A percentile compares a stretch with the other conserved stretches of the same genome.
Evolutionary conservation across 2,113 vertebrate species (phyloP).

Genomic region (Ardeotis arabs): DNA sequence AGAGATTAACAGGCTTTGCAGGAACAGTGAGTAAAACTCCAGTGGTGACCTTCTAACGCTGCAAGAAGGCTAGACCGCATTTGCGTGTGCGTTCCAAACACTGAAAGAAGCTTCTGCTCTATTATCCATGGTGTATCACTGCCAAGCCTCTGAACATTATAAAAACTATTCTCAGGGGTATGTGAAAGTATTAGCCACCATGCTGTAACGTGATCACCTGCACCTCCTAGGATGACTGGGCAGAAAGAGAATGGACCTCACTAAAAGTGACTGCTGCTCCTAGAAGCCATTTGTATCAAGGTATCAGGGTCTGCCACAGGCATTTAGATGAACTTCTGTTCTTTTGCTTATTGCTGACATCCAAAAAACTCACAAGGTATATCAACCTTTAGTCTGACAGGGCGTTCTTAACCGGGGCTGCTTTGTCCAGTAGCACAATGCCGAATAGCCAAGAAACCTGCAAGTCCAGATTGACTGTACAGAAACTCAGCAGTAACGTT

Average conservation of each 20-base stretch:
- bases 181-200: neutral
- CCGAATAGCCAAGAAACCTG: neutral
- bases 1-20: neutral
- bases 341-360: neutral
- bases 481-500: neutral
- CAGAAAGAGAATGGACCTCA: neutral
- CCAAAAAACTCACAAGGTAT: neutral
- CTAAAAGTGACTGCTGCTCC: neutral
- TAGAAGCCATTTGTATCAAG: neutral
- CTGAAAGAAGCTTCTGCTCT: neutral
- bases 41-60: neutral
- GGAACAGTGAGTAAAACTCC: neutral
- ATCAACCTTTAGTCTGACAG: neutral
- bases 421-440: fast-evolving
- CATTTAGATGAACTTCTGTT: neutral
- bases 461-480: neutral
- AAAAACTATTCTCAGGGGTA: neutral
- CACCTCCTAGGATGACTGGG: neutral
- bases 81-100: neutral
- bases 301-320: neutral
- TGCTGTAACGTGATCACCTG: neutral
- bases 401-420: neutral
- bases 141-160: neutral
- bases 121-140: neutral
- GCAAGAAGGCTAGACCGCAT: neutral